These are phyloP conservation scores for Arenaria interpres DNA, from an alignment of 2,113 vertebrate genomes.

Conservation along the genomic window DNA sequence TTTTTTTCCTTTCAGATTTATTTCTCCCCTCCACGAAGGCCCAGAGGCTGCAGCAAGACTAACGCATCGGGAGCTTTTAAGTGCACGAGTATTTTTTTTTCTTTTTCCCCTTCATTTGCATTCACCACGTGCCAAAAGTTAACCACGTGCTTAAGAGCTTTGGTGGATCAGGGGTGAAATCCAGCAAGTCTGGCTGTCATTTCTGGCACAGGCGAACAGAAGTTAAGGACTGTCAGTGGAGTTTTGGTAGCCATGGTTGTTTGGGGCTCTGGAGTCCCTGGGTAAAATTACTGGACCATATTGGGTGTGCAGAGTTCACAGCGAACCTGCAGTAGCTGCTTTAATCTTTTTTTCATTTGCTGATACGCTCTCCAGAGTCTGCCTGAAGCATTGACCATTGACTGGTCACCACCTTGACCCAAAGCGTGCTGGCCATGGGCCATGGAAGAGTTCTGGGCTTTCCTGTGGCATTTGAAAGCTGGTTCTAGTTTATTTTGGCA, in stretches of 20 bases:
- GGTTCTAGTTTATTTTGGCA: neutral
- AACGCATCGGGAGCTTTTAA: constrained; percentile 1
- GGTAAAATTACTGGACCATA: neutral
- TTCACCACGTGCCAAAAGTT: neutral
- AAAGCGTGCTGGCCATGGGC: rapidly evolving
- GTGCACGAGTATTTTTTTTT: neutral
- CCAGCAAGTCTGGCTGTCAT: neutral
- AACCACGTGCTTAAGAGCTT: neutral
- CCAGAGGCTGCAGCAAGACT: neutral
- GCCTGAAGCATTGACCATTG: neutral
- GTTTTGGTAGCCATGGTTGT: neutral
- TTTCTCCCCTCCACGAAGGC: neutral
- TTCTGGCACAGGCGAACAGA: neutral
- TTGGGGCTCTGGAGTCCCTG: neutral
- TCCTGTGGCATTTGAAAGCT: neutral
- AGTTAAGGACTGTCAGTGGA: neutral
- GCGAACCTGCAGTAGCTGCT: neutral
- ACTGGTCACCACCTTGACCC: neutral
- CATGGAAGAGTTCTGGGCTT: neutral
- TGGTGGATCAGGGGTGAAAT: neutral
- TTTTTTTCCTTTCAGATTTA: neutral
- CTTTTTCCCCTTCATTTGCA: neutral
- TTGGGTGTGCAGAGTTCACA: neutral
- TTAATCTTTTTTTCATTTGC: neutral
- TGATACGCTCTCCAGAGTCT: neutral